These are phyloP conservation scores for Chaenocephalus aceratus DNA, from an alignment of 2,113 vertebrate genomes.

Conservation along the genomic window DNA sequence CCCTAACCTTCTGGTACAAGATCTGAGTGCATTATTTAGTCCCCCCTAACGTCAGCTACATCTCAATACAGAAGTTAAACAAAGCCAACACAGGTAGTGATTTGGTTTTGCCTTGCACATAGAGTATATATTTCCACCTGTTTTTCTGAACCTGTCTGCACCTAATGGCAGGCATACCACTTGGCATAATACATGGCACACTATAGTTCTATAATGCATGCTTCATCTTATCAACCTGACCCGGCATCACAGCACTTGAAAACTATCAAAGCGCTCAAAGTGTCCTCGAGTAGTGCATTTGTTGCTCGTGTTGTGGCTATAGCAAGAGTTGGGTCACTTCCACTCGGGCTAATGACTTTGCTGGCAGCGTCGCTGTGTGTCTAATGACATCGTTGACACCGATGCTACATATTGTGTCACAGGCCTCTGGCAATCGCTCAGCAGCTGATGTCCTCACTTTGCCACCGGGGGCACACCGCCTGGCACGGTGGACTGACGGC, in stretches of 20 bases:
- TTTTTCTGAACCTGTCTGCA: slow-evolving; percentile 24
- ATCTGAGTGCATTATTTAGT: not conserved
- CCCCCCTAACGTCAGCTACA: not conserved
- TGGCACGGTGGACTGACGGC: slow-evolving; percentile 46
- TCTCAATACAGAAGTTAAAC: not conserved
- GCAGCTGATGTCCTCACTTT: slow-evolving; percentile 61
- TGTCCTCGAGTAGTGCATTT: slow-evolving; percentile 58
- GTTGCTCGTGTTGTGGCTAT: slow-evolving; percentile 41
- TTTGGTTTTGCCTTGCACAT: not conserved
- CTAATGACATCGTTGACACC: slow-evolving; percentile 77
- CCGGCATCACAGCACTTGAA: slow-evolving; percentile 48
- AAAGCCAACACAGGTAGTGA: not conserved
- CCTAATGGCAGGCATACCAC: slow-evolving; percentile 12
- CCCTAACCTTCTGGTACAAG: no score
- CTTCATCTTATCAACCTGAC: slow-evolving; percentile 49
- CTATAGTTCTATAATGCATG: slow-evolving; percentile 28
- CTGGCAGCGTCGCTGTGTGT: slow-evolving; percentile 64
- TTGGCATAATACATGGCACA: slow-evolving; percentile 24
- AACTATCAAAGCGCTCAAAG: slow-evolving; percentile 50
- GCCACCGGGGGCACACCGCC: slow-evolving; percentile 54
- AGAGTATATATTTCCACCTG: not conserved
- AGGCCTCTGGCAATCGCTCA: slow-evolving; percentile 65
- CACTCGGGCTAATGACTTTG: slow-evolving; percentile 74
- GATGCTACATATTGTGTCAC: slow-evolving; percentile 69
- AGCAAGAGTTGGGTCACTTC: slow-evolving; percentile 58